Evolutionary conservation across 2,797 vertebrate genomes (phyloP).

Genomic region (Galaxias olidus): DNA sequence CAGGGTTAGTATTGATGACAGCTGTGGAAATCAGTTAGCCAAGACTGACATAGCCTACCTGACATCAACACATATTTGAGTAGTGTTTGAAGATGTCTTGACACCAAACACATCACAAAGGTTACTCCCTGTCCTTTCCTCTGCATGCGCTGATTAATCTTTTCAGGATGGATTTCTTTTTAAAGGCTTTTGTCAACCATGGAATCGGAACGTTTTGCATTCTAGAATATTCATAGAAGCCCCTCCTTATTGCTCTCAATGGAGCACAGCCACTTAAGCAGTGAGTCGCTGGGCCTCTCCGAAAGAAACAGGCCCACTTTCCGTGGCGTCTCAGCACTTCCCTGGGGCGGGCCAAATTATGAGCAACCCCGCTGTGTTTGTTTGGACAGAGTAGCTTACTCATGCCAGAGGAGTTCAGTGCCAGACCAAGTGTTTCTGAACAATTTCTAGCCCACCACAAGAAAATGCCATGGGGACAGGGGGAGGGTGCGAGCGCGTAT

Average conservation of each 20-base stretch:
- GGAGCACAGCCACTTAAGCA: not conserved
- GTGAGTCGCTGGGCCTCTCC: not conserved
- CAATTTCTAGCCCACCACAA: constrained; percentile 15
- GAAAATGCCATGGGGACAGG: not conserved
- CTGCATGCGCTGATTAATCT: too few relatives aligned
- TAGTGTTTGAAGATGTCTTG: too few relatives aligned
- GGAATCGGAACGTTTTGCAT: too few relatives aligned
- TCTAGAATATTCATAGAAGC: not conserved
- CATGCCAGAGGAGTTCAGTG: constrained; percentile 30
- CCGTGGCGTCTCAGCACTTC: constrained; percentile 17
- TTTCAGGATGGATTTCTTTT: too few relatives aligned
- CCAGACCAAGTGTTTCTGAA: constrained; percentile 19
- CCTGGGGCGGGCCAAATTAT: constrained; percentile 20
- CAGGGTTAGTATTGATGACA: too few relatives aligned
- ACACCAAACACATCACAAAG: too few relatives aligned
- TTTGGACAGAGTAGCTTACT: constrained; percentile 44
- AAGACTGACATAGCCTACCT: too few relatives aligned
- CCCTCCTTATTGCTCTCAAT: too few relatives aligned
- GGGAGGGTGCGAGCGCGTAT: not conserved
- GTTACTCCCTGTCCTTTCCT: too few relatives aligned
- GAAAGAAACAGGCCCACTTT: constrained; percentile 26
- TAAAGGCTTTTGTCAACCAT: too few relatives aligned
- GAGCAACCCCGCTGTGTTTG: constrained; percentile 17
- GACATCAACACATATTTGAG: too few relatives aligned
- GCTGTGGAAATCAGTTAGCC: too few relatives aligned